phyloP scores from a whole-genome alignment of 64 coral and sea anemone genomes.

The Cladopsammia gracilis region DNA sequence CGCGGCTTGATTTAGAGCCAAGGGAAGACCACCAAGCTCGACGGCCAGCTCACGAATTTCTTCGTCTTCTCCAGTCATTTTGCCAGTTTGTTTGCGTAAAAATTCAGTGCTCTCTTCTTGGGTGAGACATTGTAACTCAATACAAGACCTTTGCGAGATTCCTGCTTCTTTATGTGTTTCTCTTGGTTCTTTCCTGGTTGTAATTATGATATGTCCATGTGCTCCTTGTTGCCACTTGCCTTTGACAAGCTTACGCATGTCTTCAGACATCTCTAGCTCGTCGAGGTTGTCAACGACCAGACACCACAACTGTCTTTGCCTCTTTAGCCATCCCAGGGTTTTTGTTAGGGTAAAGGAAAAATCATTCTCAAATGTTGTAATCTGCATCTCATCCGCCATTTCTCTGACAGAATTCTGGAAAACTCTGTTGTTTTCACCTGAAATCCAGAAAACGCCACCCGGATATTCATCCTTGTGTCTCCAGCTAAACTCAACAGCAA shows the following conservation, averaged over 20 bases:
- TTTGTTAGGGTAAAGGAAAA: slow-evolving; percentile 23
- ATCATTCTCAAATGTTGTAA: slow-evolving; percentile 67
- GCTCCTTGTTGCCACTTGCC: slow-evolving; percentile 66
- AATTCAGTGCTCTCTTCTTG: slow-evolving; percentile 50
- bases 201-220: slow-evolving; percentile 64
- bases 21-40: slow-evolving; percentile 77
- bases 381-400: slow-evolving; percentile 37
- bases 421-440: slow-evolving; percentile 51
- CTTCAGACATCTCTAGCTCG: slow-evolving; percentile 58
- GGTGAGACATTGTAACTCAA: slow-evolving; percentile 59
- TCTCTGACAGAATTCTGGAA: slow-evolving; percentile 68
- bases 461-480: slow-evolving; percentile 26
- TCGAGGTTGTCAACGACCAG: slow-evolving; percentile 80
- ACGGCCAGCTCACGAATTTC: slow-evolving; percentile 1
- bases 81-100: slow-evolving; percentile 41
- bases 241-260: slow-evolving; percentile 45
- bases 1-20: slow-evolving; percentile 80
- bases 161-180: slow-evolving; percentile 43
- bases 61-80: neutral
- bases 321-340: slow-evolving; percentile 51
- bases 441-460: slow-evolving; percentile 76
- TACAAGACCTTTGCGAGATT: slow-evolving; percentile 48
- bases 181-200: slow-evolving; percentile 65
- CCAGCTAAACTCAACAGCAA: slow-evolving; percentile 76
- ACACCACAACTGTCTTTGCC: slow-evolving; percentile 48